These are phyloP conservation scores for Chauna torquata DNA, from an alignment of 2,113 vertebrate genomes.

Conservation along the genomic window DNA sequence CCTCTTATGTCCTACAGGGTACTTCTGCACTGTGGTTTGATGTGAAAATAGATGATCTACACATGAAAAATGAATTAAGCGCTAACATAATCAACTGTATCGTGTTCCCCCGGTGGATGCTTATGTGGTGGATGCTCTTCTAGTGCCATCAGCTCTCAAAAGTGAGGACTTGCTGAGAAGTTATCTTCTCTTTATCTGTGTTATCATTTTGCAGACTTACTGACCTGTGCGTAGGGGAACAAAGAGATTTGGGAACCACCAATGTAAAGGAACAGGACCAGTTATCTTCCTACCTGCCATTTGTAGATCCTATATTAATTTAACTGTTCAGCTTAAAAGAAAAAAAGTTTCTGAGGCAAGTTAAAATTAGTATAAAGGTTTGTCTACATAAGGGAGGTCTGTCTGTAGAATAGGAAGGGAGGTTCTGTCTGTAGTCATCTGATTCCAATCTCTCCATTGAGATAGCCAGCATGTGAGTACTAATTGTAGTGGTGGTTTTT, in stretches of 20 bases:
- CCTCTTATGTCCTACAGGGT: not conserved
- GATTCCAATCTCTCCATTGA: not conserved
- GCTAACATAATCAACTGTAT: not conserved
- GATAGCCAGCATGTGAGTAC: not conserved
- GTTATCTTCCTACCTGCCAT: not conserved
- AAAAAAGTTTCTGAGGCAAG: not conserved
- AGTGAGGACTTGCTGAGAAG: not conserved
- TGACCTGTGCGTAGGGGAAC: not conserved
- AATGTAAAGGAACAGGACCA: not conserved
- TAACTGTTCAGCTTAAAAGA: not conserved
- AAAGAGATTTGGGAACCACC: not conserved
- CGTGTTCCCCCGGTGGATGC: not conserved
- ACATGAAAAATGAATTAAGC: not conserved
- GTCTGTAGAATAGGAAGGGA: not conserved
- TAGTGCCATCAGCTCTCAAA: not conserved
- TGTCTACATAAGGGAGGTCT: not conserved
- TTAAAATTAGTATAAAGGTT: not conserved
- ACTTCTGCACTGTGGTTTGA: accelerated
- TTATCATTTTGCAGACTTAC: not conserved
- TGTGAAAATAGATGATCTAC: accelerated
- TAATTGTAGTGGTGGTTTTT: slow-evolving; percentile 32
- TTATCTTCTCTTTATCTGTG: not conserved
- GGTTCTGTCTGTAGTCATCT: not conserved
- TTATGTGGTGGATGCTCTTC: not conserved
- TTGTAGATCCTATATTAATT: not conserved